Conservation (phyloP, 2,888 invertebrate genomes). For the Atethmia centrago region DNA sequence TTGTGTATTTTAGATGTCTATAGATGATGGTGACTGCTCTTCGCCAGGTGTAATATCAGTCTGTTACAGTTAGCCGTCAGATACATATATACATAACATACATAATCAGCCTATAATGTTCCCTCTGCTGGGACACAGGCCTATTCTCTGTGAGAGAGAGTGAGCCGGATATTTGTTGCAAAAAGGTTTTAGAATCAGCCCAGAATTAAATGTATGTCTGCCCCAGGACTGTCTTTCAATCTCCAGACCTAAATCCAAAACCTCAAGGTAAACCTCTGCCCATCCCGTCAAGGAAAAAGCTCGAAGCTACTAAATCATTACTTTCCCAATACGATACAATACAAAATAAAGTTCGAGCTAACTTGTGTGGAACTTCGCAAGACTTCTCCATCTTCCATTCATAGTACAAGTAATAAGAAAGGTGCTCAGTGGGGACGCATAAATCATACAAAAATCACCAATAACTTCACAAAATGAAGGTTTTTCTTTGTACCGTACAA, state of each 20-base stretch:
- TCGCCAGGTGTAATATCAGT: too few relatives aligned
- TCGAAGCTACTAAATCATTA: slow-evolving; percentile 56
- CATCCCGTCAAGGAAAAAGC: slow-evolving; percentile 25
- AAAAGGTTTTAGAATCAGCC: neutral
- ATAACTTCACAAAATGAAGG: slow-evolving; percentile 54
- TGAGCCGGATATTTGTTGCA: too few relatives aligned
- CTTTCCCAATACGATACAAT: slow-evolving; percentile 59
- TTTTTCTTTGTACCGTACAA: slow-evolving; percentile 35
- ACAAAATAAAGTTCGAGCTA: slow-evolving; percentile 50
- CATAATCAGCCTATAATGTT: too few relatives aligned
- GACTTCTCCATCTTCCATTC: slow-evolving; percentile 57
- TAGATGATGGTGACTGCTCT: too few relatives aligned
- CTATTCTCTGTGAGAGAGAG: too few relatives aligned
- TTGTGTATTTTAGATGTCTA: too few relatives aligned
- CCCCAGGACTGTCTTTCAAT: neutral
- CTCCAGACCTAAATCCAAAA: neutral
- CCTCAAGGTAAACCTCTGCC: slow-evolving; percentile 5
- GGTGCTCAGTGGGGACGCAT: slow-evolving; percentile 58
- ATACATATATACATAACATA: too few relatives aligned
- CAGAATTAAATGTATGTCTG: neutral
- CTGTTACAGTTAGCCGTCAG: too few relatives aligned
- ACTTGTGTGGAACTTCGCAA: slow-evolving; percentile 51
- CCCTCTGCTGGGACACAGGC: too few relatives aligned
- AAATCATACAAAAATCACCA: slow-evolving; percentile 68
- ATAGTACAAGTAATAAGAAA: slow-evolving; percentile 53